Evolutionary conservation across 2,797 vertebrate genomes (phyloP), one percentile per base, ranked within the genome.

Genomic region (Pelodytes ibericus): DNA sequence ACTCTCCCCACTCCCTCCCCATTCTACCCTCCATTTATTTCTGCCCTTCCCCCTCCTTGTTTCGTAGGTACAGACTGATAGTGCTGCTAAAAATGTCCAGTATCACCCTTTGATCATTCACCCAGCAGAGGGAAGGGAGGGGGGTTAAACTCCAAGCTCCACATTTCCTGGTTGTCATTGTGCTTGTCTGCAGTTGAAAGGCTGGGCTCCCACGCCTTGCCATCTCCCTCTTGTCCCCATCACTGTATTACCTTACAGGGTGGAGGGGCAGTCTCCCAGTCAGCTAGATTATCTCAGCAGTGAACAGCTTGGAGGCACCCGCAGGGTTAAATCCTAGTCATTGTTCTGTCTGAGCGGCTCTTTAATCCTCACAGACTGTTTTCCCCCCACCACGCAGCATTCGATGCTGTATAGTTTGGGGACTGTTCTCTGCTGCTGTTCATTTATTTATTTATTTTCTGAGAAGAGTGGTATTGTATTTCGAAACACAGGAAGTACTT

Each of bases 331-430:
- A 75, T 47, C 41, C 66, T 36, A 20, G 29, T 30, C 59, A 77
- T 77, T 71, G 49, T 29, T 26, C n/a, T 41, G 74, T 77, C 74
- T 71, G 67, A 58, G 66, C 66, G 11, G 57, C 53, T 47, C 27
- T 71, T 71, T 39, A 56, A 44, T 64, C 68, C 60, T 8, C 58
- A 77, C 67, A 47, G 67, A 31, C 67, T 58, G 74, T 25, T 39
- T 26, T 64, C 6, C 51, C 69, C 59, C 51, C 8, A 47, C 30
- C 47, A 18, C 5, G 27, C 53, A 2, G 56, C 6, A 59, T 74
- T 60, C 27, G 49, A 49, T 68, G 63, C 53, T 33, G 31, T 49
- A 29, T n/a, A 59, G 62, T 29, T 51, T 65, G 61, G 49, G 47
- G 44, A 66, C 22, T 20, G 11, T 41, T 44, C 13, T 63, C 61